A percentile compares a stretch with the other conserved stretches of the same genome.
phyloP scores from a whole-genome alignment of 2,113 vertebrate species.

The Nyctereutes procyonoides region DNA sequence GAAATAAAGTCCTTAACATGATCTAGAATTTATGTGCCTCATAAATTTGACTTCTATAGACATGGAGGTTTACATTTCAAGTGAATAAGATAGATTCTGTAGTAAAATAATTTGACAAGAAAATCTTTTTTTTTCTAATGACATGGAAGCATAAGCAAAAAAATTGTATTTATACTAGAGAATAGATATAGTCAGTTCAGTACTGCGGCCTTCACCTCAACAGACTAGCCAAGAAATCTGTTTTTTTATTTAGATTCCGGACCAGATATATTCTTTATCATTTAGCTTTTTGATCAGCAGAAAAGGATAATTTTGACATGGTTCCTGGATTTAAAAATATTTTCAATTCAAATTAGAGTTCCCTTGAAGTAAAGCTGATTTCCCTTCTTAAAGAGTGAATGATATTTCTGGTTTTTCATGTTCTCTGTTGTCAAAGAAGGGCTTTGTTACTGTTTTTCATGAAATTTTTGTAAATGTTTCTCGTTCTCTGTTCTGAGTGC shows the following conservation, averaged over 20 bases:
- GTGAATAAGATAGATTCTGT: background rate
- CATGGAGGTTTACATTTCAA: background rate
- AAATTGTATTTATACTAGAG: background rate
- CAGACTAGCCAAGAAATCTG: background rate
- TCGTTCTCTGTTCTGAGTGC: constrained; percentile 18
- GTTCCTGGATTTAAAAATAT: background rate
- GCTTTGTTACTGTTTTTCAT: background rate
- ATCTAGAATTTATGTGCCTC: background rate
- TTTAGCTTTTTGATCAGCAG: constrained; percentile 17
- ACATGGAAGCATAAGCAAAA: background rate
- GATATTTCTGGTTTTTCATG: background rate
- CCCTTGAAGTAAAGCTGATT: background rate
- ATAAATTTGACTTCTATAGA: background rate
- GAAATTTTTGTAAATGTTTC: background rate
- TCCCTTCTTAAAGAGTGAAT: background rate
- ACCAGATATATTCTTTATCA: background rate
- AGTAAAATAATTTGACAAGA: background rate
- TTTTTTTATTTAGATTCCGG: constrained; percentile 24
- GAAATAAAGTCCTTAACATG: background rate
- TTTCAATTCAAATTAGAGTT: background rate
- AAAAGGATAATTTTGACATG: background rate
- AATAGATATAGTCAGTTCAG: background rate
- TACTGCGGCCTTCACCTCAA: background rate
- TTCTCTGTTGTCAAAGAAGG: constrained; percentile 22
- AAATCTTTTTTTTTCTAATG: constrained; percentile 12